Conservation (phyloP, 2,888 invertebrate species). For the Dolichopus griseipennis region DNA sequence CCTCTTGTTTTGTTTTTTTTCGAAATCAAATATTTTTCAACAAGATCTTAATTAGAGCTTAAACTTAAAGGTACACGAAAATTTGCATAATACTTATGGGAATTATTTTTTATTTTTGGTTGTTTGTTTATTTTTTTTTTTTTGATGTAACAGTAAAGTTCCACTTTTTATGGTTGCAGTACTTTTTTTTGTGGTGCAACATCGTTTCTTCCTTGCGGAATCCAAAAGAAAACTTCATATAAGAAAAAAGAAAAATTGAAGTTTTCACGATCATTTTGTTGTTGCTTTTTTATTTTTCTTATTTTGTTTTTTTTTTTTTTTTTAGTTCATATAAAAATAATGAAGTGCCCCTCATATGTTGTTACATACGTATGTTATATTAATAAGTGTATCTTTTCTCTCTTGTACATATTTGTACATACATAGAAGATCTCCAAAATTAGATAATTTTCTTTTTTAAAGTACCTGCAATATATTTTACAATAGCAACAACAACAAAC, state of each 20-base stretch:
- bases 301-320: neutral
- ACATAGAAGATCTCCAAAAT: neutral
- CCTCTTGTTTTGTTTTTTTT: no score
- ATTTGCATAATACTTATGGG: conserved; percentile 6
- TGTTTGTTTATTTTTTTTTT: no score
- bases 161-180: neutral
- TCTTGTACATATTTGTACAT: no score
- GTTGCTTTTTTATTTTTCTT: neutral
- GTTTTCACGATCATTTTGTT: neutral
- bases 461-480: neutral
- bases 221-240: no score
- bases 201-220: no score
- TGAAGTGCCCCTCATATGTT: neutral
- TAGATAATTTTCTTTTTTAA: neutral
- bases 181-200: no score
- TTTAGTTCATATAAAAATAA: neutral
- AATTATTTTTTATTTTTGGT: neutral
- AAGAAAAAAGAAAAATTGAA: neutral
- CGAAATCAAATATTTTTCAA: neutral
- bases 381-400: no score
- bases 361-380: neutral
- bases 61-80: neutral
- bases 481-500: no score
- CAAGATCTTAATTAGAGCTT: conserved; percentile 1
- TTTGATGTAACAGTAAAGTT: neutral